A percentile compares a stretch with the other conserved stretches of the same genome.
These are phyloP conservation scores for Anser cygnoides DNA, from an alignment of 2,113 vertebrate species.

Conservation along the genomic window DNA sequence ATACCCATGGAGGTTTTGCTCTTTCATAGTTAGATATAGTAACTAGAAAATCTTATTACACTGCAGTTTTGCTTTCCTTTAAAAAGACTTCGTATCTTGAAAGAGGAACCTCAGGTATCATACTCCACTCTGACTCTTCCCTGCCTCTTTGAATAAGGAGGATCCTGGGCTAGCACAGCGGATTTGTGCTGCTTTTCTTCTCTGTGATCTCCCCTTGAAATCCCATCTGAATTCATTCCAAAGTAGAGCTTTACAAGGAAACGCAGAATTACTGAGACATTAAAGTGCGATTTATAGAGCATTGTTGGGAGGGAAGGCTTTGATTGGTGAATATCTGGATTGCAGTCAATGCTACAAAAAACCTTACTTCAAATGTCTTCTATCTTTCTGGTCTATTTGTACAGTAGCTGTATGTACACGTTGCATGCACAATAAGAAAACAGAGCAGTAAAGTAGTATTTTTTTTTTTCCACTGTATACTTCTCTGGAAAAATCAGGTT, in stretches of 20 bases:
- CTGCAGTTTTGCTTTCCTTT: constrained; percentile 4
- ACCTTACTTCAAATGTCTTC: background rate
- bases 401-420: background rate
- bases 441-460: background rate
- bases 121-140: background rate
- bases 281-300: background rate
- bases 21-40: background rate
- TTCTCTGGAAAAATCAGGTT: background rate
- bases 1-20: background rate
- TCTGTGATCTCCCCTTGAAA: background rate
- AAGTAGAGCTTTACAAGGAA: background rate
- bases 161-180: background rate
- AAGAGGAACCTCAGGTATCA: background rate
- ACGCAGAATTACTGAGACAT: background rate
- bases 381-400: background rate
- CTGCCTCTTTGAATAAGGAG: background rate
- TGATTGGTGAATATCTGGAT: background rate
- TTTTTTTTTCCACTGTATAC: background rate
- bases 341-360: background rate
- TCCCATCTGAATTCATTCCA: background rate
- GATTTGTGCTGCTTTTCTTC: background rate
- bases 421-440: background rate
- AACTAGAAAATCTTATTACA: constrained; percentile 24
- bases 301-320: background rate
- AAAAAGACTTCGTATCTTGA: background rate